These are phyloP conservation scores for Magallana nippona DNA, from an alignment of 2,888 invertebrate genomes.

Conservation along the genomic window DNA sequence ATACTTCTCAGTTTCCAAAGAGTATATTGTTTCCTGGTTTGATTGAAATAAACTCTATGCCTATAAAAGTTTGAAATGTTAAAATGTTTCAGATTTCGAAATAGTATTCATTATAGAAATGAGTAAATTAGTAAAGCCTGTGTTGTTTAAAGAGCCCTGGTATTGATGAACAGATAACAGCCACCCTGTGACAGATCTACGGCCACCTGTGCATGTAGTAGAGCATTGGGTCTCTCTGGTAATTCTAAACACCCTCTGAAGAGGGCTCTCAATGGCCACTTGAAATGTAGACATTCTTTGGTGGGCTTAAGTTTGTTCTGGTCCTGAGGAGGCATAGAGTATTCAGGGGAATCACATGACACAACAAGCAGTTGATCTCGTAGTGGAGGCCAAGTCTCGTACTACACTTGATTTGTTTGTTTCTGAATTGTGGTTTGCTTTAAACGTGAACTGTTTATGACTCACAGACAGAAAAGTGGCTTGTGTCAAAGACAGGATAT, in stretches of 20 bases:
- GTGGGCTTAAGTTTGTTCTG: not conserved
- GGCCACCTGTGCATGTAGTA: too few relatives aligned
- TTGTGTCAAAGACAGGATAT: not conserved
- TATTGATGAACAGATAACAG: too few relatives aligned
- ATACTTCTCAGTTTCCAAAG: too few relatives aligned
- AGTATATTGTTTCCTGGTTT: too few relatives aligned
- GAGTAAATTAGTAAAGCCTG: too few relatives aligned
- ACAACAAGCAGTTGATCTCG: not conserved
- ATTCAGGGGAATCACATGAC: constrained; percentile 1
- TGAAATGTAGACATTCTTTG: constrained; percentile 5
- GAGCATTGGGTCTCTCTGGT: not conserved
- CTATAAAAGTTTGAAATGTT: too few relatives aligned
- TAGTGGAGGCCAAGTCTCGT: not conserved
- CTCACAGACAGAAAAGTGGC: not conserved
- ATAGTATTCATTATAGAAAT: too few relatives aligned
- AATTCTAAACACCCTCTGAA: constrained; percentile 21
- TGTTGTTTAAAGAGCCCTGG: too few relatives aligned
- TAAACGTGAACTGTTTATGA: not conserved
- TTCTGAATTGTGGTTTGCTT: not conserved
- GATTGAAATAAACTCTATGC: too few relatives aligned
- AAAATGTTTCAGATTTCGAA: too few relatives aligned
- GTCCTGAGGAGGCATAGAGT: not conserved
- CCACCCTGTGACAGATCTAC: too few relatives aligned
- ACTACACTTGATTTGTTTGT: not conserved
- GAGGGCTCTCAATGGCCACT: constrained; percentile 18